These are phyloP conservation scores for Zootoca vivipara DNA, from an alignment of 2,113 vertebrate species.

Conservation along the genomic window DNA sequence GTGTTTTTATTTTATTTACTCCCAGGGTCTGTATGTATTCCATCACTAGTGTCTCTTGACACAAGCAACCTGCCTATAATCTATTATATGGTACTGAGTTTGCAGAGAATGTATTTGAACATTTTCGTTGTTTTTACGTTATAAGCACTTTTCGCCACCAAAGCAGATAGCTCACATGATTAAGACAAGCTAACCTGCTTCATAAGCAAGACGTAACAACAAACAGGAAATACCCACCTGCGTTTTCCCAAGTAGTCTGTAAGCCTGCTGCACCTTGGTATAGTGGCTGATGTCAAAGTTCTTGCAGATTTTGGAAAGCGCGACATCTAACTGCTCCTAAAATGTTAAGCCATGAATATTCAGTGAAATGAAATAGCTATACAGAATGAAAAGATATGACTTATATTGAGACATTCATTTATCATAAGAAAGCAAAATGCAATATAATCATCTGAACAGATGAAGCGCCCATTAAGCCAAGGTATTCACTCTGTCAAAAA, in stretches of 20 bases:
- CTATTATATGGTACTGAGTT: not conserved
- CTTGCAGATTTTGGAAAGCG: conserved; percentile 97
- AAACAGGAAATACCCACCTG: conserved; percentile 81
- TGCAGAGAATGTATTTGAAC: not conserved
- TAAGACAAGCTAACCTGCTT: conserved; percentile 5
- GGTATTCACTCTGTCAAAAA: not conserved
- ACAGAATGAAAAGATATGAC: not conserved
- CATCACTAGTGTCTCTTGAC: not conserved
- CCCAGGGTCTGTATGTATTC: not conserved
- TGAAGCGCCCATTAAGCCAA: not conserved
- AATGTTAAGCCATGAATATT: conserved; percentile 27
- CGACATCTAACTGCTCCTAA: conserved; percentile 96
- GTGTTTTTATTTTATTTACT: not conserved
- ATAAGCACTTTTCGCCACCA: not conserved
- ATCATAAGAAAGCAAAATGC: not conserved
- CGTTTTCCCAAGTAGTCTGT: conserved; percentile 95
- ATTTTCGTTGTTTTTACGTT: not conserved
- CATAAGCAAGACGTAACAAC: not conserved
- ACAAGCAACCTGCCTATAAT: not conserved
- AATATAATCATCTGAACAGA: not conserved
- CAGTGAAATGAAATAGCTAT: conserved; percentile 23
- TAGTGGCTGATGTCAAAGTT: conserved; percentile 96
- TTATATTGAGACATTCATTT: not conserved
- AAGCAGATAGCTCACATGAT: not conserved
- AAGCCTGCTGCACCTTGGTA: conserved; percentile 96